Base-by-base conservation (phyloP, 2,113 vertebrate genomes). In the Upupa epops region DNA sequence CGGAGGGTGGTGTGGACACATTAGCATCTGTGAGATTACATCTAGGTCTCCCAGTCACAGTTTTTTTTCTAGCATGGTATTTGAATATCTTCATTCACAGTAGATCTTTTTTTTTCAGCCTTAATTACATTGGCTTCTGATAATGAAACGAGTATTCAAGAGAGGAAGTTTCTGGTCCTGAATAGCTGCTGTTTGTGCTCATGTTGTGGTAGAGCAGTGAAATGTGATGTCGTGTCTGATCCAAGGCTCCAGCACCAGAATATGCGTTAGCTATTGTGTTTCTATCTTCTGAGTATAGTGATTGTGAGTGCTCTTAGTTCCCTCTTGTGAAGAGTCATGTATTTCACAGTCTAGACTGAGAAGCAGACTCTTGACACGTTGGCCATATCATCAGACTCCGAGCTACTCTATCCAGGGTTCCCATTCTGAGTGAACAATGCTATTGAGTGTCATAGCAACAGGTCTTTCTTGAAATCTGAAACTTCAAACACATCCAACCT, bases 41-140 rank as follows among this genome's bases (percentile, higher is more conserved):
- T 2, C 34, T 4, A 5, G 8, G 9, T 8, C 18, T 29, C 17
- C 4, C 29, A 5, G 2, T 49, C 13, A 11, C 52, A 14, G 29
- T 16, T 12, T 56, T 61, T n/a, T 77, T 16, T 8, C 4, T 51
- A 31, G 21, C 59, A 3, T 32, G 26, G 12, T 65, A 59, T n/a
- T 64, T 48, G 28, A 70, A 75, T 48, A 24, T 66, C 29, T 54
- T 78, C 12, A 17, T 72, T 73, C 29, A 12, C 34, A 71, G 54
- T 11, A 60, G 48, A 13, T 68, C 26, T 19, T 24, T 42, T 31
- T 68, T 60, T 56, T 6, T 5, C 29, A 37, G 13, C 17, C 85
- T 80, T 74, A 49, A 55, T 68, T 68, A 56, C 17, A 15, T 14
- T 40, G 17, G 8, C 16, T 85, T 66, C 46, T 49, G 75, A 26